Base-by-base conservation (phyloP, 2,113 vertebrate genomes). In the Rhizomys pruinosus region DNA sequence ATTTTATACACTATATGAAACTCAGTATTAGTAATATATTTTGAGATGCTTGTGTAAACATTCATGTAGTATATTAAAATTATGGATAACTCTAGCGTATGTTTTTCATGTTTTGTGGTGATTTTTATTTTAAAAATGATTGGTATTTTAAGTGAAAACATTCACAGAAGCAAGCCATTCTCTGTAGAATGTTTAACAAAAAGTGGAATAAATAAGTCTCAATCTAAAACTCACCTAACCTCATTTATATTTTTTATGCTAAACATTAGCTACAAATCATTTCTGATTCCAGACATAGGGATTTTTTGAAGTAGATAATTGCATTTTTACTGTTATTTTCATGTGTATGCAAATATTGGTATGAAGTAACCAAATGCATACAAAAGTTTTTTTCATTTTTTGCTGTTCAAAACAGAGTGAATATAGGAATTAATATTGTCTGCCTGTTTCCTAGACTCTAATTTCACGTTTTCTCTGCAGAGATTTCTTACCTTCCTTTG, bases 271-370 rank as follows among this genome's bases (percentile, higher is more conserved):
- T 77, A 37, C 74, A 93, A 95, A 93, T 88, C 1, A 81, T 89
- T 92, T 94, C 85, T 87, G 71, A 81, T 52, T 37, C 47, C 64
- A 84, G 32, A 63, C 78, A 47, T 37, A 73, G 27, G 86, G 10
- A 55, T 74, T 47, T 57, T 57, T 44, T 25, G 57, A 27, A 93
- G 25, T n/a, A 90, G 81, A 74, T 81, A 55, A 88, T 47, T 34
- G 1, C 66, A 55, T 68, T 94, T 96, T 87, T 29, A 81, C 55
- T 93, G 44, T 91, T 84, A 84, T 92, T 96, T 92, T 94, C 52
- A 81, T 74, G 32, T n/a, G 2, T 92, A 61, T 64, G 85, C 72
- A 92, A 76, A 80, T 69, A 74, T 42, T 71, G 12, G 57, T 72
- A n/a, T 63, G 55, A 73, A 88, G 64, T 82, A 72, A 93, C 23